These are phyloP conservation scores for Andrena bicolor DNA, from an alignment of 2,888 invertebrate genomes.

Conservation along the genomic window DNA sequence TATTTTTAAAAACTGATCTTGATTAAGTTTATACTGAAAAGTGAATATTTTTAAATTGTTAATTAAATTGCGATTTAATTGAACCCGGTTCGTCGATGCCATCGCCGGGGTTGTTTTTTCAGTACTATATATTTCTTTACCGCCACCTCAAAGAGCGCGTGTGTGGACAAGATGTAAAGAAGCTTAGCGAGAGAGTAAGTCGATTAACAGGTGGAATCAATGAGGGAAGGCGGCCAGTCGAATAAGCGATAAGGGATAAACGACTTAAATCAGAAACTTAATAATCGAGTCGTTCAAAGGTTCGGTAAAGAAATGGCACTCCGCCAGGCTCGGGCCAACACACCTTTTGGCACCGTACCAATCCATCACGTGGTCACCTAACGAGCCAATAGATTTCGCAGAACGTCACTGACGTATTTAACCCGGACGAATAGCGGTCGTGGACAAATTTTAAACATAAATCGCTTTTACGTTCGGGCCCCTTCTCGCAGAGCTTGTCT, in stretches of 20 bases:
- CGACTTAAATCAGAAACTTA: constrained; percentile 36
- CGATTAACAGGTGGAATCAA: background rate
- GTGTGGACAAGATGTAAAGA: background rate
- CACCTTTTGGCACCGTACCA: constrained; percentile 56
- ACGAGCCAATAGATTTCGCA: constrained; percentile 65
- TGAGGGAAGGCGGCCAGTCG: constrained; percentile 18
- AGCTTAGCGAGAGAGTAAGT: constrained; percentile 12
- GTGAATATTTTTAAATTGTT: no score
- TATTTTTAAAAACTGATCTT: no score
- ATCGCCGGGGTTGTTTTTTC: no score
- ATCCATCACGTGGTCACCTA: constrained; percentile 59
- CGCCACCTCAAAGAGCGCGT: background rate
- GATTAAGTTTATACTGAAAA: no score
- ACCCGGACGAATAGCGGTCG: constrained; percentile 64
- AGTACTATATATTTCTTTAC: no score
- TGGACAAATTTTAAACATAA: constrained; percentile 39
- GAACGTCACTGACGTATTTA: constrained; percentile 65
- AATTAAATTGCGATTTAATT: no score
- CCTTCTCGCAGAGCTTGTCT: background rate
- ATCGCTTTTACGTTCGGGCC: background rate
- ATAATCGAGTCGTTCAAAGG: constrained; percentile 56
- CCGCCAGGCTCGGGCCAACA: constrained; percentile 45
- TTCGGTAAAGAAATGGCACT: constrained; percentile 59
- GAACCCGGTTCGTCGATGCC: no score
- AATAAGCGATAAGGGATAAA: constrained; percentile 7